phyloP scores from a whole-genome alignment of 2,113 vertebrate genomes.

The Dicerorhinus sumatrensis region DNA sequence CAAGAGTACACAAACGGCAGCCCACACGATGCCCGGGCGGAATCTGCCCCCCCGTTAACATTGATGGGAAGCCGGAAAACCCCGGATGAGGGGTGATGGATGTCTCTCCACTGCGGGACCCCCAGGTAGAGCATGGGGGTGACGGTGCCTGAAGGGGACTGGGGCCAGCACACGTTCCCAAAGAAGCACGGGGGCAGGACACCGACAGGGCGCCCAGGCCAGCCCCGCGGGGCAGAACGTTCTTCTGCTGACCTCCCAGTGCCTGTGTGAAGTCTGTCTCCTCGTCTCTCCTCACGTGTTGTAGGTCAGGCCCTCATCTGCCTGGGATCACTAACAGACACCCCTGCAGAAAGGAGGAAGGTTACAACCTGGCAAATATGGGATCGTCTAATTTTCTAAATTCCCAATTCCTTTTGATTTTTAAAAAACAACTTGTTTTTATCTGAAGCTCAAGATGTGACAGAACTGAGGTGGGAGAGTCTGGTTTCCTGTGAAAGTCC shows the following conservation, averaged over 20 bases:
- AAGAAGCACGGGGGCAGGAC: neutral
- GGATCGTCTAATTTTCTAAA: accelerated
- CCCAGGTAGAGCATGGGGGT: accelerated
- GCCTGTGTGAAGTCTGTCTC: accelerated
- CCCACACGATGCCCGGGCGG: neutral
- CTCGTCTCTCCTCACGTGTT: accelerated
- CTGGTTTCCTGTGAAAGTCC: neutral
- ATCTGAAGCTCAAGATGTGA: too few relatives aligned
- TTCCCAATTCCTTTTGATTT: neutral
- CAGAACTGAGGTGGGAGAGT: neutral
- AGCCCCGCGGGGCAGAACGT: too few relatives aligned
- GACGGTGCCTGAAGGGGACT: accelerated
- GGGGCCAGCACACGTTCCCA: accelerated
- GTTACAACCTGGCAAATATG: accelerated
- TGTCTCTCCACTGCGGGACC: neutral
- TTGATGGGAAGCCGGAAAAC: too few relatives aligned
- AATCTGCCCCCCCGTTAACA: accelerated
- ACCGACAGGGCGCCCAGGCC: neutral
- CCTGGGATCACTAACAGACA: accelerated
- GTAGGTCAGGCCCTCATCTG: accelerated
- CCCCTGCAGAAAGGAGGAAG: neutral
- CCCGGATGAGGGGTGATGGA: accelerated
- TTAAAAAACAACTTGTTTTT: neutral
- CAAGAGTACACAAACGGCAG: accelerated
- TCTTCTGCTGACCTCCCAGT: accelerated